A percentile compares a stretch with the other conserved stretches of the same genome.
These are phyloP conservation scores for Lipophrys pholis DNA, from an alignment of 2,113 vertebrate species.

Conservation along the genomic window DNA sequence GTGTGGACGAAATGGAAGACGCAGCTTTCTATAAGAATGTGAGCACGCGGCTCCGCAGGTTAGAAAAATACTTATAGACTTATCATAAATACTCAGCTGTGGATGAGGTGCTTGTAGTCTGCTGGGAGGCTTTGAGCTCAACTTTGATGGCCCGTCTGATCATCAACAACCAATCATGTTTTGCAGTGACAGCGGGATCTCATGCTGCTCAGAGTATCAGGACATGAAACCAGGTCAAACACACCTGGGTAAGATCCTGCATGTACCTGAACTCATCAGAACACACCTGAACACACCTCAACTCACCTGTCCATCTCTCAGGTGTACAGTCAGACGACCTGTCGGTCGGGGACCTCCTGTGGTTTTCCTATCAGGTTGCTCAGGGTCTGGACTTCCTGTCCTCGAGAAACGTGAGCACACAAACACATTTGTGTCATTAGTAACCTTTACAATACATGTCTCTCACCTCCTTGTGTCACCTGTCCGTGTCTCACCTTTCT, in stretches of 20 bases:
- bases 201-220: slow-evolving; percentile 86
- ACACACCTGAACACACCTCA: not conserved
- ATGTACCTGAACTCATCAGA: too few relatives aligned
- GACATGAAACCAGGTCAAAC: slow-evolving; percentile 84
- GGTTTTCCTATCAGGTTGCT: slow-evolving; percentile 94
- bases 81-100: too few relatives aligned
- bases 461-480: not conserved
- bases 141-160: too few relatives aligned
- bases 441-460: not conserved
- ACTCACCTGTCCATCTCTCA: slow-evolving; percentile 30
- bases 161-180: not conserved
- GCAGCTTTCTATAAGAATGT: slow-evolving; percentile 89
- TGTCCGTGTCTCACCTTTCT: not conserved
- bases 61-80: not conserved
- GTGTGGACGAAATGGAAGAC: slow-evolving; percentile 72
- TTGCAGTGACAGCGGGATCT: slow-evolving; percentile 88
- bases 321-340: slow-evolving; percentile 60
- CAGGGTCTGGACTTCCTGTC: slow-evolving; percentile 96
- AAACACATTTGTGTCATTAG: not conserved
- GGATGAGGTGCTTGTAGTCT: too few relatives aligned
- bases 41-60: slow-evolving; percentile 62
- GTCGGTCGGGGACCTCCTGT: slow-evolving; percentile 85
- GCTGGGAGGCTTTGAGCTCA: too few relatives aligned
- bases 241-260: slow-evolving; percentile 29
- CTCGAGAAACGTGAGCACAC: slow-evolving; percentile 89